phyloP scores from a whole-genome alignment of 2,888 invertebrate species.

The Rhingia campestris region DNA sequence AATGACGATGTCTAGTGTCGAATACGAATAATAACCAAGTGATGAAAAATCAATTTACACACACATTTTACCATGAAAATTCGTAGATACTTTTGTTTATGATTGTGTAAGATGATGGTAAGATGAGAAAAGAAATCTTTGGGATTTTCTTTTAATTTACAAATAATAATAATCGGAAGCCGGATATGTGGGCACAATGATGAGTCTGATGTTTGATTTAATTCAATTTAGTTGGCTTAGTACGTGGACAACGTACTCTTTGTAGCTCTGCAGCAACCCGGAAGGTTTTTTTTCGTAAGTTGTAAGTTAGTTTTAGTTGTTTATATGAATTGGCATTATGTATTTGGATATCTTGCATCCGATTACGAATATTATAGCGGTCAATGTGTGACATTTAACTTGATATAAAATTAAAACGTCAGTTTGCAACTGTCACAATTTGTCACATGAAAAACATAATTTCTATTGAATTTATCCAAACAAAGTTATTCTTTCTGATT shows the following conservation, averaged over 20 bases:
- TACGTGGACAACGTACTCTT: neutral
- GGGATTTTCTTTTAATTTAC: constrained; percentile 9
- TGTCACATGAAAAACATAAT: too few species aligned
- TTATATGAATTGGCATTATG: too few species aligned
- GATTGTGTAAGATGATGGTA: neutral
- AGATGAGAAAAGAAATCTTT: constrained; percentile 17
- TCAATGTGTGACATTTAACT: too few species aligned
- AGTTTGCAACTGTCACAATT: too few species aligned
- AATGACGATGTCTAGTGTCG: neutral
- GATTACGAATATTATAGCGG: too few species aligned
- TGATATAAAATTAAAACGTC: too few species aligned
- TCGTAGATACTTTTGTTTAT: constrained; percentile 19
- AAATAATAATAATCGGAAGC: constrained; percentile 20
- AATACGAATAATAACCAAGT: neutral
- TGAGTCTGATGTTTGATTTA: neutral
- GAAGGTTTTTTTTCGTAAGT: too few species aligned
- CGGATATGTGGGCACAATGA: constrained; percentile 12
- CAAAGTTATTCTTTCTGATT: too few species aligned
- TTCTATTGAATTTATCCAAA: too few species aligned
- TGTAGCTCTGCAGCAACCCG: neutral
- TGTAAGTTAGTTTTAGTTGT: too few species aligned
- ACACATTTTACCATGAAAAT: constrained; percentile 37
- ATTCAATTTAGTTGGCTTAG: constrained; percentile 5
- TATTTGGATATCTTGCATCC: too few species aligned
- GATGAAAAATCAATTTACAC: constrained; percentile 22